Evolutionary conservation across 2,113 vertebrate genomes (phyloP), one percentile per base, ranked within the genome.

Genomic region (Chitala chitala): DNA sequence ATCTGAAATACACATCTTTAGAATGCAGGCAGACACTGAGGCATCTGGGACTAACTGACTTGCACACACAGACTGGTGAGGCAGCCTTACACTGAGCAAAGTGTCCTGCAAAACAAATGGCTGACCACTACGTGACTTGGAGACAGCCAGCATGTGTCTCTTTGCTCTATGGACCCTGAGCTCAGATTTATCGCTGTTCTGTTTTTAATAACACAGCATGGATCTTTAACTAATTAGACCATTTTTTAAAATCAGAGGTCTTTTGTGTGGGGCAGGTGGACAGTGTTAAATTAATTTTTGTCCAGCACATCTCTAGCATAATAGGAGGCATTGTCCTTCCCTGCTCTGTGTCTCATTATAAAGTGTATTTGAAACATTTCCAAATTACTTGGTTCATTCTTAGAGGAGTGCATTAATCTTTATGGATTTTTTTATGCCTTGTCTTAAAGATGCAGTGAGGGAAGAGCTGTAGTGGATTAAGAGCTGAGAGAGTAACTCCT

Each of bases 211-310:
- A n/a, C 10, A 31, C 56, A 24, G 17, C 44, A n/a, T 42, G 44
- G 24, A 26, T 4, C 24, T 48, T n/a, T 63, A 46, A 36, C 26
- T 72, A 31, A 72, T 48, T 26, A 59, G 31, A 12, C 55, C 31
- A 31, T 53, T 73, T 17, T 3, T 50, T 53, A 56, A 65, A 73
- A 72, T 65, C 42, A 29, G 22, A 5, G 24, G 72, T 20, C 58
- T 66, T 75, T 72, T 51, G 38, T 38, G 5, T 63, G 59, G 59
- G 59, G 29, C 33, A 44, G 42, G 46, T 44, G 48, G n/a, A 54
- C 26, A 12, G 51, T 56, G 53, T 31, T 73, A 61, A 48, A 50
- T 73, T 12, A 42, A 15, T 48, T 56, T 33, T 31, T 13, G 36
- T 46, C 20, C 13, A 71, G 51, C n/a, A n/a, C n/a, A 38, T 7